Evolutionary conservation across 2,797 vertebrate genomes (phyloP).

Genomic region (Rhabdophis nuchalis): DNA sequence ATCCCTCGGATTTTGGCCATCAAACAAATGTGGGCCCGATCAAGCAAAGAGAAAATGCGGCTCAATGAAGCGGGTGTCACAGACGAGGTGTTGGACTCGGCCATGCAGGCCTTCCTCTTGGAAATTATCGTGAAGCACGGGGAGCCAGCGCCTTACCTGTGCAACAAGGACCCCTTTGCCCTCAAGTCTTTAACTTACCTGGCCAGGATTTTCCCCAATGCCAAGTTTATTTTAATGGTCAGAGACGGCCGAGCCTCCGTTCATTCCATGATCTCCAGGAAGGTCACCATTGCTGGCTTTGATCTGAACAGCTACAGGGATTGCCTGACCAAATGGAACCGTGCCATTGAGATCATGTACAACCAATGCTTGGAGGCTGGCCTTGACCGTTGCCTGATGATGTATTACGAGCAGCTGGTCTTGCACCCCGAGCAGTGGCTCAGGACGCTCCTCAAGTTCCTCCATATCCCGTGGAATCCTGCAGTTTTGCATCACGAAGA

Average conservation of each 20-base stretch:
- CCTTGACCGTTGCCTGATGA: slow-evolving; percentile 82
- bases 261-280: slow-evolving; percentile 97
- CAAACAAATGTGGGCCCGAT: slow-evolving; percentile 98
- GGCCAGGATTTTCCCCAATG: slow-evolving; percentile 95
- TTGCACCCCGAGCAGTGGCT: slow-evolving; percentile 96
- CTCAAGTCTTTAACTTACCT: slow-evolving; percentile 94
- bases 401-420: slow-evolving; percentile 93
- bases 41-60: slow-evolving; percentile 92
- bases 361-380: slow-evolving; percentile 92
- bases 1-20: slow-evolving; percentile 93
- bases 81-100: slow-evolving; percentile 92
- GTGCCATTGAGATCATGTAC: slow-evolving; percentile 97
- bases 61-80: slow-evolving; percentile 95
- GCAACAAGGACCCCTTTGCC: slow-evolving; percentile 98
- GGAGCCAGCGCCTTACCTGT: slow-evolving; percentile 90
- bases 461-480: slow-evolving; percentile 89
- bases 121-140: slow-evolving; percentile 97
- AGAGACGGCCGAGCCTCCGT: slow-evolving; percentile 93
- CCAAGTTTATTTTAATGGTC: slow-evolving; percentile 96
- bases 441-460: slow-evolving; percentile 90
- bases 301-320: slow-evolving; percentile 96
- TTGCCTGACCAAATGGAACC: slow-evolving; percentile 98
- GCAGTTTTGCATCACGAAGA: slow-evolving; percentile 95
- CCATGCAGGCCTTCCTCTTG: slow-evolving; percentile 94
- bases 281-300: slow-evolving; percentile 96